Evolutionary conservation across 2,797 vertebrate species (phyloP).

Genomic region (Hyperoplus lanceolatus): DNA sequence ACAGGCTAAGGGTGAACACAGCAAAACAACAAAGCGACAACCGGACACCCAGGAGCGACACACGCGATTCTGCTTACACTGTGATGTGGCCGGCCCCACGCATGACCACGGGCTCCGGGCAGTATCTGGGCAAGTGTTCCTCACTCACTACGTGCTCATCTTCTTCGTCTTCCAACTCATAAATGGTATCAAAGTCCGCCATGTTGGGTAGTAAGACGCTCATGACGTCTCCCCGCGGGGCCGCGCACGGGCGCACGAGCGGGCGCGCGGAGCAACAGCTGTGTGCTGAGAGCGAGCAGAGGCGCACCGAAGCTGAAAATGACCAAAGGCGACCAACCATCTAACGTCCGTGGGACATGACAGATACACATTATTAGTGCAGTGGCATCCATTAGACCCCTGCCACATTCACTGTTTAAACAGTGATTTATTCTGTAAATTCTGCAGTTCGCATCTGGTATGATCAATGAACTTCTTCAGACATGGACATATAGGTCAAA

Average conservation of each 20-base stretch:
- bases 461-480: neutral
- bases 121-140: slow-evolving; percentile 90
- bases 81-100: slow-evolving; percentile 98
- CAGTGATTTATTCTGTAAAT: neutral
- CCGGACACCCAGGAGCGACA: slow-evolving; percentile 7
- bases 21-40: slow-evolving; percentile 45
- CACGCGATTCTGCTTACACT: slow-evolving; percentile 89
- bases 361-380: neutral
- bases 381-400: too few species aligned
- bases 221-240: slow-evolving; percentile 87
- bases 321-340: neutral
- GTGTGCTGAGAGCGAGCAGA: neutral
- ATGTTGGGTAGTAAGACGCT: slow-evolving; percentile 95
- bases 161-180: slow-evolving; percentile 95
- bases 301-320: neutral
- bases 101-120: slow-evolving; percentile 94
- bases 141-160: slow-evolving; percentile 92
- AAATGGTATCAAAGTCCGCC: slow-evolving; percentile 99
- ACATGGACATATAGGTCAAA: slow-evolving; percentile 17
- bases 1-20: slow-evolving; percentile 41
- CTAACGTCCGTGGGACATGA: neutral
- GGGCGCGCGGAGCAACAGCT: slow-evolving; percentile 27
- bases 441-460: neutral
- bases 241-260: slow-evolving; percentile 44
- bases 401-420: neutral